Evolutionary conservation across 1,140 invertebrate species (phyloP).

Genomic region (Paraescarpia echinospica): DNA sequence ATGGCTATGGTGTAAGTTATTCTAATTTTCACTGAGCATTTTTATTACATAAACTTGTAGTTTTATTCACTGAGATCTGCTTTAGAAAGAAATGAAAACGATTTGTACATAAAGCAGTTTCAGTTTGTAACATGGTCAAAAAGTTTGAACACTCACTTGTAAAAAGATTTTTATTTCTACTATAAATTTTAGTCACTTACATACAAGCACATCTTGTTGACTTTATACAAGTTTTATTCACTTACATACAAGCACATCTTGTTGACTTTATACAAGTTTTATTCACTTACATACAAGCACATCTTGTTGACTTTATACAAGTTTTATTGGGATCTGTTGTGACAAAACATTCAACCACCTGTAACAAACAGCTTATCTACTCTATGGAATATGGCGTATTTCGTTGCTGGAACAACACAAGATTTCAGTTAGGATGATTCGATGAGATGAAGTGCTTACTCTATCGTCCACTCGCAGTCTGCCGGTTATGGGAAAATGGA

Average conservation of each 20-base stretch:
- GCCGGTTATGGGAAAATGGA: not conserved
- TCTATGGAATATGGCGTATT: not conserved
- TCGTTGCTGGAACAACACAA: not conserved
- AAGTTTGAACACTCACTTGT: no score
- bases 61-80: not conserved
- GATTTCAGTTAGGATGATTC: not conserved
- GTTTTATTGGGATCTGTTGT: no score
- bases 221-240: no score
- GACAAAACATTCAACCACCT: no score
- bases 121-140: not conserved
- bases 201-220: no score
- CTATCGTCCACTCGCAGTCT: not conserved
- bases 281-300: no score
- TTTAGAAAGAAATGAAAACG: not conserved
- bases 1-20: not conserved
- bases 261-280: no score
- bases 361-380: no score
- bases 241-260: no score
- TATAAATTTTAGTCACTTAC: no score
- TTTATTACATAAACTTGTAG: not conserved
- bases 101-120: not conserved
- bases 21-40: not conserved
- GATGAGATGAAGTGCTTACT: not conserved
- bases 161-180: no score
- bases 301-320: no score